Evolutionary conservation across 1,140 invertebrate genomes (phyloP).

Genomic region (Calycopis cecrops): DNA sequence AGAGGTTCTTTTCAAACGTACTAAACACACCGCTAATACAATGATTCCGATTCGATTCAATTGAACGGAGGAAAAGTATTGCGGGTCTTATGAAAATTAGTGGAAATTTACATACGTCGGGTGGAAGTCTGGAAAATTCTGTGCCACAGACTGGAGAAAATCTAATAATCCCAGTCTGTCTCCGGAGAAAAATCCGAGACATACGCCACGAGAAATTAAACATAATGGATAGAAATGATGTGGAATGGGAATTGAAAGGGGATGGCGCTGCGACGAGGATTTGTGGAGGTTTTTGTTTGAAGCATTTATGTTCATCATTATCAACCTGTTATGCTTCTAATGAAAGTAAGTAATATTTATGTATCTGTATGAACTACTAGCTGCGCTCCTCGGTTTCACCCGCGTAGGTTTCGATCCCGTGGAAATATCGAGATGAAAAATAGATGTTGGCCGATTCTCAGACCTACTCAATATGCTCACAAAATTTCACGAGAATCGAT

Average conservation of each 20-base stretch:
- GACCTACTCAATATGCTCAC: too few relatives aligned
- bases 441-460: too few relatives aligned
- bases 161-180: slow-evolving; percentile 43
- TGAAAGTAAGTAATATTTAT: too few relatives aligned
- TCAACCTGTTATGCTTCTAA: too few relatives aligned
- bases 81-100: slow-evolving; percentile 11
- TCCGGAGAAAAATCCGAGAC: slow-evolving; percentile 46
- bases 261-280: background rate
- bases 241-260: slow-evolving; percentile 1
- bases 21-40: background rate
- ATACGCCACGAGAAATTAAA: slow-evolving; percentile 43
- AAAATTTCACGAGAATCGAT: too few relatives aligned
- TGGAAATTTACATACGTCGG: slow-evolving; percentile 19
- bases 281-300: too few relatives aligned
- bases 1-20: background rate
- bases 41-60: background rate
- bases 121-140: slow-evolving; percentile 24
- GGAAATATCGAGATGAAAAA: too few relatives aligned
- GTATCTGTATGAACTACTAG: too few relatives aligned
- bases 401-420: too few relatives aligned
- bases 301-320: too few relatives aligned
- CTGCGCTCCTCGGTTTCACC: too few relatives aligned
- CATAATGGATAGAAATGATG: slow-evolving; percentile 48
- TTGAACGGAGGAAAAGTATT: background rate
- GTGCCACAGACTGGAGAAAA: slow-evolving; percentile 44